Conservation (phyloP, 1,140 invertebrate genomes). For the Diorhabda sublineata region DNA sequence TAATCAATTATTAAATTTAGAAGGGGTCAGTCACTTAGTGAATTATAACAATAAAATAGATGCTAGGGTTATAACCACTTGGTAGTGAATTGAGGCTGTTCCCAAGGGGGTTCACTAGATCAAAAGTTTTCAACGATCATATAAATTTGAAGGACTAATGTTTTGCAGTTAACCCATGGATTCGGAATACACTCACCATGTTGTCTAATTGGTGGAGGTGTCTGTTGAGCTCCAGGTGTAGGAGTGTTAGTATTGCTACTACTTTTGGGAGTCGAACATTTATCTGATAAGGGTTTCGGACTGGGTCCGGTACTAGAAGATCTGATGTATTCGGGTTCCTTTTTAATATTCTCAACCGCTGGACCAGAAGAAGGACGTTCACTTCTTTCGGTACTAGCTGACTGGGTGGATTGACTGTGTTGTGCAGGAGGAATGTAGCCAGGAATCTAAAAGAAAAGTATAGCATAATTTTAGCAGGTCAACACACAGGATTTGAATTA, state of each 20-base stretch:
- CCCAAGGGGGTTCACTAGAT: too few relatives aligned
- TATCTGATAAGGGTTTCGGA: conserved; percentile 34
- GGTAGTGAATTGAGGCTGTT: too few relatives aligned
- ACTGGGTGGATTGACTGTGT: conserved; percentile 27
- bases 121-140: too few relatives aligned
- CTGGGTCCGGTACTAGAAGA: conserved; percentile 31
- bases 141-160: too few relatives aligned
- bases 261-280: conserved; percentile 42
- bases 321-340: conserved; percentile 54
- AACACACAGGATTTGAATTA: neutral
- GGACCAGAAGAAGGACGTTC: conserved; percentile 38
- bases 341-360: conserved; percentile 56
- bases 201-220: conserved; percentile 48
- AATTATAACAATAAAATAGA: too few relatives aligned
- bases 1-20: too few relatives aligned
- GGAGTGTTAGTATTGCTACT: conserved; percentile 34
- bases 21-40: too few relatives aligned
- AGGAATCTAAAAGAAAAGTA: conserved; percentile 46
- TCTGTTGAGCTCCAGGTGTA: conserved; percentile 39
- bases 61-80: too few relatives aligned
- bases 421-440: conserved; percentile 56
- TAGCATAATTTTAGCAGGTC: neutral
- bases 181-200: conserved; percentile 16
- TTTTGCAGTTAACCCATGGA: too few relatives aligned
- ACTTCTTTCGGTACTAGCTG: conserved; percentile 17